Evolutionary conservation across 2,888 invertebrate genomes (phyloP).

Genomic region (Itoplectis maculator): DNA sequence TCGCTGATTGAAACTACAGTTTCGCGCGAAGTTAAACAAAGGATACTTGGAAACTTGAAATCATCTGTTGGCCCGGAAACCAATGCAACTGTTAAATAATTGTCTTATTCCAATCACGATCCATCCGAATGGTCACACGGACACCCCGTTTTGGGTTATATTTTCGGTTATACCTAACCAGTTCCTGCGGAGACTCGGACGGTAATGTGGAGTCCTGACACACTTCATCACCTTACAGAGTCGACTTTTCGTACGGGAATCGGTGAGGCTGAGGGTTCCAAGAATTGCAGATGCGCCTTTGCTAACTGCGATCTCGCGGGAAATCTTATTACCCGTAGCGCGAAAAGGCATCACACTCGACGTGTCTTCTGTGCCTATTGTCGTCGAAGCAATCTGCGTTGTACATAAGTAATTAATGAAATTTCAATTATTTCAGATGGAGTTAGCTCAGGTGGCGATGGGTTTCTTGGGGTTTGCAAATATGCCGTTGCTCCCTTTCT

Average conservation of each 20-base stretch:
- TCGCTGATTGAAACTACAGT: neutral
- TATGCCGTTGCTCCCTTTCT: conserved; percentile 6
- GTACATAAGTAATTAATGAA: neutral
- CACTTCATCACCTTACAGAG: neutral
- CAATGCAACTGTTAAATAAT: too few relatives aligned
- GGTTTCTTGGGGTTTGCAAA: conserved; percentile 1
- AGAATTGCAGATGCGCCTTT: neutral
- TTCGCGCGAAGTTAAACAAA: too few relatives aligned
- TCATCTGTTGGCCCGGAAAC: neutral
- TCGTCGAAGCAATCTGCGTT: neutral
- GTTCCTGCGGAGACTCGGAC: too few relatives aligned
- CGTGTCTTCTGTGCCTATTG: neutral
- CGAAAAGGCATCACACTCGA: neutral
- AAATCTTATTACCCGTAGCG: neutral
- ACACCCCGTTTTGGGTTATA: too few relatives aligned
- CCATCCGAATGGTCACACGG: too few relatives aligned
- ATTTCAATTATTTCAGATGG: neutral
- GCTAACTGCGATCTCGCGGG: neutral
- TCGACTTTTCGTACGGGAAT: neutral
- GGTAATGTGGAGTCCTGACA: too few relatives aligned
- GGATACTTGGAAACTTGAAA: neutral
- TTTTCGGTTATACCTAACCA: too few relatives aligned
- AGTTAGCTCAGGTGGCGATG: neutral
- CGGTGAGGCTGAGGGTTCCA: neutral
- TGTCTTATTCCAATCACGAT: too few relatives aligned